Conservation (phyloP, 2,797 vertebrate genomes). For the Martes flavigula region DNA sequence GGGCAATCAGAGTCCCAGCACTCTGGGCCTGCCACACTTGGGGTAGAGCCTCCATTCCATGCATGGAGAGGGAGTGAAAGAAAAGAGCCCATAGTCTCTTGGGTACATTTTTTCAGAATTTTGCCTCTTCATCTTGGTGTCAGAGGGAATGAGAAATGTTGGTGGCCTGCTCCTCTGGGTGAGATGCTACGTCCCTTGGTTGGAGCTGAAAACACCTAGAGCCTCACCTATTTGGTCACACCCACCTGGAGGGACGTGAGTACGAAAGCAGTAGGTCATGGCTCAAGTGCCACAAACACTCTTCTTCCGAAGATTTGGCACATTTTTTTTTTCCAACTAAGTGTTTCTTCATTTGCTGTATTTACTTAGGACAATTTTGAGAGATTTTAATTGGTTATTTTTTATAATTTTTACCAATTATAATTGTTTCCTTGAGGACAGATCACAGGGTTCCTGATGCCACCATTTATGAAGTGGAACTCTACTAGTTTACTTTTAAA, state of each 20-base stretch:
- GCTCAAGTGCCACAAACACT: background rate
- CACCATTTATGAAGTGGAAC: background rate
- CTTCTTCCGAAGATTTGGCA: background rate
- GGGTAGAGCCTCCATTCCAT: background rate
- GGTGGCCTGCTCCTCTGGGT: background rate
- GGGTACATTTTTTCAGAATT: background rate
- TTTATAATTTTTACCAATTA: background rate
- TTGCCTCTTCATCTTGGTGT: background rate
- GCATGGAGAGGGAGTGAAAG: background rate
- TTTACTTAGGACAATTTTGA: background rate
- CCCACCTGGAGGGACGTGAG: fast-evolving
- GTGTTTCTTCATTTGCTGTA: background rate
- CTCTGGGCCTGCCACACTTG: background rate
- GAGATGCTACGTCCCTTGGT: background rate
- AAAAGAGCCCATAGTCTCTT: background rate
- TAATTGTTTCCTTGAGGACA: background rate
- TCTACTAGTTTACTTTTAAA: background rate
- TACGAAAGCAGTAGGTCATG: background rate
- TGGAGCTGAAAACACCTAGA: background rate
- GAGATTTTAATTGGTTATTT: background rate
- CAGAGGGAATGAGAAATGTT: background rate
- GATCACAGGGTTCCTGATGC: background rate
- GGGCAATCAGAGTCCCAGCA: background rate
- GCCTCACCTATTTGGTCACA: background rate
- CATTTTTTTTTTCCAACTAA: background rate